These are phyloP conservation scores for Scotopteryx bipunctaria DNA, from an alignment of 2,888 invertebrate species.

Conservation along the genomic window DNA sequence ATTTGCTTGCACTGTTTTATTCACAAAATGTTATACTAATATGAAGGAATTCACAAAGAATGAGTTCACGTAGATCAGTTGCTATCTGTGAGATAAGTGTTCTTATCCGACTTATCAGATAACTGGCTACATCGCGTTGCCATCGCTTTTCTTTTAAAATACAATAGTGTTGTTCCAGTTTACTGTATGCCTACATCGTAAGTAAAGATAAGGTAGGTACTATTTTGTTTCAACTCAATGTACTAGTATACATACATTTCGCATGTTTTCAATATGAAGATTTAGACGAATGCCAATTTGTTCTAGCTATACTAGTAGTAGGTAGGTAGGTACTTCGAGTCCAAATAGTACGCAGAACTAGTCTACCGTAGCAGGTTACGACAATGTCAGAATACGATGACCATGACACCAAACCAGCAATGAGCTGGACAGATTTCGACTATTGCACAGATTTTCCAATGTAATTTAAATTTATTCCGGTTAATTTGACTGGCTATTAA, in stretches of 20 bases:
- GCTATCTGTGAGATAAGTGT: slow-evolving; percentile 69
- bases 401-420: slow-evolving; percentile 54
- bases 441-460: slow-evolving; percentile 50
- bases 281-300: no score
- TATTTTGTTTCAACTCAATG: not conserved
- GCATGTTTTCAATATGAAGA: no score
- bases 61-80: slow-evolving; percentile 59
- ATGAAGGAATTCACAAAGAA: slow-evolving; percentile 49
- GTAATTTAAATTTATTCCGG: slow-evolving; percentile 38
- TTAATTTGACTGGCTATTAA: slow-evolving; percentile 33
- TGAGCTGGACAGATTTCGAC: slow-evolving; percentile 50
- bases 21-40: slow-evolving; percentile 10
- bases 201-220: not conserved
- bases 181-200: not conserved
- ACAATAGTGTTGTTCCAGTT: slow-evolving; percentile 28
- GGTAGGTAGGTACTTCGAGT: not conserved
- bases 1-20: not conserved
- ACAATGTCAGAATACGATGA: slow-evolving; percentile 50
- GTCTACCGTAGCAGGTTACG: slow-evolving; percentile 51
- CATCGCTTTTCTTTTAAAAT: slow-evolving; percentile 41
- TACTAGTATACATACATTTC: no score
- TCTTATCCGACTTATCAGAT: slow-evolving; percentile 72
- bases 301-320: no score
- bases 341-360: slow-evolving; percentile 36
- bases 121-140: slow-evolving; percentile 42